A percentile compares a stretch with the other conserved stretches of the same genome.
These are phyloP conservation scores for Dugesia japonica DNA, from an alignment of 2,888 invertebrate genomes.

Conservation along the genomic window DNA sequence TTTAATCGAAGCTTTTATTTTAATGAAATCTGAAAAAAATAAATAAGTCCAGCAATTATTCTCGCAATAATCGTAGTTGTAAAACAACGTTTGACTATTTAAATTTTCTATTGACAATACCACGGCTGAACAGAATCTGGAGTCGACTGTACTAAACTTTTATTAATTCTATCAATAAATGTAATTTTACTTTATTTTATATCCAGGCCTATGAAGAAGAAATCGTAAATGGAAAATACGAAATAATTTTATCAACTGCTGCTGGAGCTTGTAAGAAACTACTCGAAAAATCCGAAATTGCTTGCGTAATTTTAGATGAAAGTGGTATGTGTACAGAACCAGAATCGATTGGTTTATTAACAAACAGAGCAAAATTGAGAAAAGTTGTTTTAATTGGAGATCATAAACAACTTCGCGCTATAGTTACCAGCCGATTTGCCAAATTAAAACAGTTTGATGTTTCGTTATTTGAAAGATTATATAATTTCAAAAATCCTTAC, in stretches of 20 bases:
- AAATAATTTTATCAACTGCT: constrained; percentile 11
- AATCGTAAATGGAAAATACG: neutral
- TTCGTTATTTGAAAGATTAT: neutral
- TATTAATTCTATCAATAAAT: no score
- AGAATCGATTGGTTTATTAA: constrained; percentile 38
- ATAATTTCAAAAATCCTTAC: neutral
- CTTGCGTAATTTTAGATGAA: constrained; percentile 40
- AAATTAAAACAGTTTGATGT: neutral
- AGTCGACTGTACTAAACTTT: no score
- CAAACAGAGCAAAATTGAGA: neutral
- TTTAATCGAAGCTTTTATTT: no score
- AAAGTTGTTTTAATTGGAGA: neutral
- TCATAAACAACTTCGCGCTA: neutral
- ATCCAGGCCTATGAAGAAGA: neutral
- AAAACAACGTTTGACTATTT: no score
- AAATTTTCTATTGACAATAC: no score
- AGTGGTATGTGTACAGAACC: constrained; percentile 42
- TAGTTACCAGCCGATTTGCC: neutral
- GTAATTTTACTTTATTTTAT: no score
- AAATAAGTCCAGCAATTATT: no score
- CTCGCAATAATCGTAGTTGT: no score
- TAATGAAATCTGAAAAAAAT: no score
- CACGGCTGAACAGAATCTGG: no score
- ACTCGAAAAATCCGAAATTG: neutral
- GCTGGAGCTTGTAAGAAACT: neutral